Evolutionary conservation across 2,888 invertebrate genomes (phyloP), one percentile per base, ranked within the genome.

Genomic region (Eulithis testata): DNA sequence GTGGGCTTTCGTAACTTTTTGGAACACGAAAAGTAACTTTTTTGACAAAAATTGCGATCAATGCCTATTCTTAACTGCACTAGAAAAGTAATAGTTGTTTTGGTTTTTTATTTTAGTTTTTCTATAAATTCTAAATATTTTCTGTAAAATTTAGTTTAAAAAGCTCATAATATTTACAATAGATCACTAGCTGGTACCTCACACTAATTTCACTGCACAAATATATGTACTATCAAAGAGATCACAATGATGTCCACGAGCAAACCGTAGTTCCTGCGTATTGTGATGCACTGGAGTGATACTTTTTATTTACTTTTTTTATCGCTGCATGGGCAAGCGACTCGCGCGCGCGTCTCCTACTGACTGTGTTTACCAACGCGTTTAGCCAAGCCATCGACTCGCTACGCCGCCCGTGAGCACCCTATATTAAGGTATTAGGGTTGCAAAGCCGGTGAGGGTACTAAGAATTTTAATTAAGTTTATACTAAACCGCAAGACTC

Each of bases 241-340:
- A 40, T 11, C 51, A 73, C 73, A 71, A 76, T 69, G 70, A 69
- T 71, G 79, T 80, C 80, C 79, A 83, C 1, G 73, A 79, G 76
- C 79, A 80, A 76, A 86, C 81, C 84, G 85, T 86, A 89, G 86
- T 87, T 90, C 89, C 89, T 89, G 88, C 81, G 78, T 81, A 85
- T 88, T 90, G 88, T 90, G 76, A 69, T 67, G 74, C 75, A 73
- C 65, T 65, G 12, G 65, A 69, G 63, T 53, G 14, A 49, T 49
- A 56, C 51, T 56, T 56, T 53, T 56, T 31, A 54, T 55, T 7
- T 59, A 59, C 63, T 58, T 36, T 43, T 54, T 40, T 54, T 7
- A 54, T 12, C 12, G 44, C 62, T 54, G 60, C n/a, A 67, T 70
- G 65, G 65, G 71, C 70, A 74, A 76, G 67, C 74, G 76, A 86